Evolutionary conservation across 2,113 vertebrate genomes (phyloP), one percentile per base, ranked within the genome.

Genomic region (Empidonax alnorum): DNA sequence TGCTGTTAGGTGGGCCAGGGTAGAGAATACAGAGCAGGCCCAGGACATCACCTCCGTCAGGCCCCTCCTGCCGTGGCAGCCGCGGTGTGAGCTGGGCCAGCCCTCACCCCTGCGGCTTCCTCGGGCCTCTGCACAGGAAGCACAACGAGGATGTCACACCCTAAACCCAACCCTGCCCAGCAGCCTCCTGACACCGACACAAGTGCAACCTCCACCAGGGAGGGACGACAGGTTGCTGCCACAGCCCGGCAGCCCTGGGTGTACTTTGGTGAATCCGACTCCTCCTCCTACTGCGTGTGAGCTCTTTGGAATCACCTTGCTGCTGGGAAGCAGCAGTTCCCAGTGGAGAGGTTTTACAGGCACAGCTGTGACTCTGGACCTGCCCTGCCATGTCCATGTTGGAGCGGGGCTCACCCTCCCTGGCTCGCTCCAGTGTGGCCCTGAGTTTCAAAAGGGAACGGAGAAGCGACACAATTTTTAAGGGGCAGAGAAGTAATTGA

Each of bases 151-250:
- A 35, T 79, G 71, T 77, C 21, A 4, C 62, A 42, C 41, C 67
- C 65, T 18, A 17, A 73, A 65, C 3, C 18, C 49, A 61, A 25
- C 69, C 62, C 30, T 2, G 3, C 31, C 33, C 68, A 14, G 11
- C 62, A 27, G 49, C 3, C 41, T 86, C 41, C 83, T 47, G 50
- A 21, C 2, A 1, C 1, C 0, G 24, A 33, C 21, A 4, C 17
- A 31, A 39, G 42, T 1, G 37, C 59, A 74, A 1, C 59, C 71
- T 46, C 15, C 0, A 0, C 31, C 10, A 6, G 65, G 46, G 39
- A 74, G 8, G 12, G 7, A 20, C 0, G 1, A 35, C 6, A 10
- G 33, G 30, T 7, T 3, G 27, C 21, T 73, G 49, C 44, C 3
- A 4, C 44, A 15, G 7, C 37, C 65, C 1, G 0, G 79, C 83